A percentile compares a stretch with the other conserved stretches of the same genome.
Evolutionary conservation across 2,888 invertebrate species (phyloP).

Genomic region (Diarsia brunnea): DNA sequence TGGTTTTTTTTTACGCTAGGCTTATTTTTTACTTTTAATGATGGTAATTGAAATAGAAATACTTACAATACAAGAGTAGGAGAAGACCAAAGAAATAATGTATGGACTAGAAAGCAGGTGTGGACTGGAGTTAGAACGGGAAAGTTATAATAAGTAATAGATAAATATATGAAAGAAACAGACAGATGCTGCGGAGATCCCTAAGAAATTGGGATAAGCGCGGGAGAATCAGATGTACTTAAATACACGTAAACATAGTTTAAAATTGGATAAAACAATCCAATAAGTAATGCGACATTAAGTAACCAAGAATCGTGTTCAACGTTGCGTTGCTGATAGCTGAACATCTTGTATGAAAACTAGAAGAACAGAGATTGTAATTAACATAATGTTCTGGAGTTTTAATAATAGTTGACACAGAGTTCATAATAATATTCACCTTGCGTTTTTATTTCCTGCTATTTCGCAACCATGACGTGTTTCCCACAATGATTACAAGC

Average conservation of each 20-base stretch:
- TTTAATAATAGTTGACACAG: neutral
- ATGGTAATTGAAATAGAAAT: too few species aligned
- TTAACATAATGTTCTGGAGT: neutral
- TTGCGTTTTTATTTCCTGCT: slow-evolving; percentile 32
- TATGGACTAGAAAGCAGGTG: neutral
- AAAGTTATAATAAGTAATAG: too few species aligned
- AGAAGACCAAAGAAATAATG: neutral
- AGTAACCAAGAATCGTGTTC: neutral
- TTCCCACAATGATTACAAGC: neutral
- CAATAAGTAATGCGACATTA: neutral
- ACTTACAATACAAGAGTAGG: neutral
- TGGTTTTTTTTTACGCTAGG: neutral
- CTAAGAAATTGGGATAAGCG: neutral
- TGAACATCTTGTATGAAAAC: neutral
- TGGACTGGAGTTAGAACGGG: too few species aligned
- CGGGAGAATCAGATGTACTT: neutral
- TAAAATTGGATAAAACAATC: too few species aligned
- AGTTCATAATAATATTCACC: slow-evolving; percentile 16
- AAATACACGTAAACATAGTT: too few species aligned
- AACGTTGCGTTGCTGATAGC: neutral
- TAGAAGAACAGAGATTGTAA: neutral
- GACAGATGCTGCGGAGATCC: neutral
- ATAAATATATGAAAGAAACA: neutral
- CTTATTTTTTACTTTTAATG: too few species aligned
- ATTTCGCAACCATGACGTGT: neutral